phyloP scores from a whole-genome alignment of 2,888 invertebrate species.

The Clivina fossor region DNA sequence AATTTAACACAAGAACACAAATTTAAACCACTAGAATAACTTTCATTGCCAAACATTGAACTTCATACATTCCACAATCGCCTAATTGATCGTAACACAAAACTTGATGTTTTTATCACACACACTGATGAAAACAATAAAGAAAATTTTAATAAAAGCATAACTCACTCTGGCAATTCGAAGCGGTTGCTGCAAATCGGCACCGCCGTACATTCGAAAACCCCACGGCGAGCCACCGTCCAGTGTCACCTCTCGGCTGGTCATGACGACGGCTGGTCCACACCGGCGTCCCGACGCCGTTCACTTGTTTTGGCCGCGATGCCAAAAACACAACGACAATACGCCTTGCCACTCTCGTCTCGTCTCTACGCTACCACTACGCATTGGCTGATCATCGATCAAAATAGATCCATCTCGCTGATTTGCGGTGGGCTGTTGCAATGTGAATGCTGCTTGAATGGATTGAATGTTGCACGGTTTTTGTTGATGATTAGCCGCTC shows the following conservation, averaged over 20 bases:
- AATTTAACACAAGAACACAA: too few species aligned
- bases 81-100: too few species aligned
- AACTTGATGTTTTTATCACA: neutral
- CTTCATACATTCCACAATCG: too few species aligned
- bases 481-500: too few species aligned
- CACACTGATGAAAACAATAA: neutral
- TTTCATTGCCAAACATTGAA: too few species aligned
- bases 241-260: constrained; percentile 71
- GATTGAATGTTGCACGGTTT: too few species aligned
- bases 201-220: constrained; percentile 84
- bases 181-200: constrained; percentile 75
- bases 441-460: too few species aligned
- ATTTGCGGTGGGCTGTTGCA: neutral
- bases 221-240: constrained; percentile 87
- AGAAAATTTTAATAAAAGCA: neutral
- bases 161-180: constrained; percentile 76
- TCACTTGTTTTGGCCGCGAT: neutral
- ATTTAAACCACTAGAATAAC: too few species aligned
- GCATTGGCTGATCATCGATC: constrained; percentile 21
- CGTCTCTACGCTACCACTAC: constrained; percentile 4
- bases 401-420: constrained; percentile 21
- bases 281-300: constrained; percentile 1
- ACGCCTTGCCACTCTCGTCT: neutral
- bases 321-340: neutral
- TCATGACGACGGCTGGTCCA: constrained; percentile 56